phyloP scores from a whole-genome alignment of 2,888 invertebrate species.

The Phania funesta region DNA sequence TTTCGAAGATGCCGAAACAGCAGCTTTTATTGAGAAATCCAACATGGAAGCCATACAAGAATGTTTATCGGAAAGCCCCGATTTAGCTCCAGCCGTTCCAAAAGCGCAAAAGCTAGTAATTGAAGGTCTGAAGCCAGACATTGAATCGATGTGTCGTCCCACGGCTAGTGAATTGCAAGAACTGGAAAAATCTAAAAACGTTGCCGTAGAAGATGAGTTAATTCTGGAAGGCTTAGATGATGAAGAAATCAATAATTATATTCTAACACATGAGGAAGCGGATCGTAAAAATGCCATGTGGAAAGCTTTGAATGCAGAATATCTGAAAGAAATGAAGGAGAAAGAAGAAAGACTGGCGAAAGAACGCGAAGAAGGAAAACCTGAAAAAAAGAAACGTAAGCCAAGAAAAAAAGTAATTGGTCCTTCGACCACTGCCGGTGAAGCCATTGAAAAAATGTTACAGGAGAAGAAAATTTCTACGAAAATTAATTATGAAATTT shows the following conservation, averaged over 20 bases:
- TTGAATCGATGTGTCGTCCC: constrained; percentile 89
- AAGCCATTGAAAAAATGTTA: constrained; percentile 97
- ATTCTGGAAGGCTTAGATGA: constrained; percentile 91
- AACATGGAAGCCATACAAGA: constrained; percentile 80
- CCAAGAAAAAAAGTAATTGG: constrained; percentile 84
- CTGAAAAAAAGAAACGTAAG: constrained; percentile 88
- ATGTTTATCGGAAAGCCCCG: constrained; percentile 76
- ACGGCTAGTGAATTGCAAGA: constrained; percentile 80
- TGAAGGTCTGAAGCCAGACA: constrained; percentile 84
- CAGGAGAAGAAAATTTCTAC: constrained; percentile 97
- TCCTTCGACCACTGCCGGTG: constrained; percentile 87
- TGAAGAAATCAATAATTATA: constrained; percentile 92
- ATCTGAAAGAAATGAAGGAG: constrained; percentile 91
- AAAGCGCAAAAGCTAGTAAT: constrained; percentile 71
- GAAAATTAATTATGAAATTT: constrained; percentile 98
- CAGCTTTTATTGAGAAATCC: constrained; percentile 81
- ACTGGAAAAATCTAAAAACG: constrained; percentile 78
- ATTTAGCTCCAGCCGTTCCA: constrained; percentile 61
- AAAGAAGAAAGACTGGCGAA: constrained; percentile 90
- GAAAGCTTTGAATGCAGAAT: constrained; percentile 93
- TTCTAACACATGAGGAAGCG: constrained; percentile 90
- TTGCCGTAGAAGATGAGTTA: constrained; percentile 81
- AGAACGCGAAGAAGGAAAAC: constrained; percentile 93
- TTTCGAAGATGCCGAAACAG: constrained; percentile 79
- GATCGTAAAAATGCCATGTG: constrained; percentile 91